A percentile compares a stretch with the other conserved stretches of the same genome.
Evolutionary conservation across 2,113 vertebrate species (phyloP).

Genomic region (Mesoclemmys tuberculata): DNA sequence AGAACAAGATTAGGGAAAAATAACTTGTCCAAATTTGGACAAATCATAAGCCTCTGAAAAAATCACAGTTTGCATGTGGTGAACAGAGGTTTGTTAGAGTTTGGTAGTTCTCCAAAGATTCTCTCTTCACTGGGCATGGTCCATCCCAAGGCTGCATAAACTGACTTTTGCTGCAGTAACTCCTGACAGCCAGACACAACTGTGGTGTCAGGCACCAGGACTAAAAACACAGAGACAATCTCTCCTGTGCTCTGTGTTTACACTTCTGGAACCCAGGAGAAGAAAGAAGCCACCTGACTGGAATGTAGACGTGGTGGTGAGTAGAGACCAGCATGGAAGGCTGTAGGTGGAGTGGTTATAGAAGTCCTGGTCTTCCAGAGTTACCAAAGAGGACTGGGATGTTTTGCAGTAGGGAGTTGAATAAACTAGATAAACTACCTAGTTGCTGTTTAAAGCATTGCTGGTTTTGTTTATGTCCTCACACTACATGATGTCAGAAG

Average conservation of each 20-base stretch:
- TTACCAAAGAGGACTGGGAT: not conserved
- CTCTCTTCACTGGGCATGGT: not conserved
- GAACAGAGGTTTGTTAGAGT: not conserved
- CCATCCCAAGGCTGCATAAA: not conserved
- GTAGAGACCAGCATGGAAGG: not conserved
- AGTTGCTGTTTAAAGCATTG: not conserved
- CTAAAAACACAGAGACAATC: not conserved
- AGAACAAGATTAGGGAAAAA: not conserved
- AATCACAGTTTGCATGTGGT: not conserved
- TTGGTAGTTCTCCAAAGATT: not conserved
- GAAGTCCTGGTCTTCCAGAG: not conserved
- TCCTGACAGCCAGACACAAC: not conserved
- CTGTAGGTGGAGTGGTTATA: not conserved
- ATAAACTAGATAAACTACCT: not conserved
- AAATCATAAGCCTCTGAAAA: not conserved
- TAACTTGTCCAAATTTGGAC: not conserved
- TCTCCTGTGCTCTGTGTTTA: not conserved
- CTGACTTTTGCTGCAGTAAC: not conserved
- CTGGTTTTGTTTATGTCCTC: not conserved
- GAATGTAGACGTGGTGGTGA: not conserved
- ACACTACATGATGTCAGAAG: not conserved
- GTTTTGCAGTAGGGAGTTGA: not conserved
- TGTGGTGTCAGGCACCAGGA: not conserved
- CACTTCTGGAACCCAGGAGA: not conserved
- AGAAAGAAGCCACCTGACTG: not conserved